Percentiles rank a stretch among this genome's conserved stretches.
These are phyloP conservation scores for Schizopygopsis malacanthus DNA, from an alignment of 2,797 vertebrate genomes.

Conservation along the genomic window DNA sequence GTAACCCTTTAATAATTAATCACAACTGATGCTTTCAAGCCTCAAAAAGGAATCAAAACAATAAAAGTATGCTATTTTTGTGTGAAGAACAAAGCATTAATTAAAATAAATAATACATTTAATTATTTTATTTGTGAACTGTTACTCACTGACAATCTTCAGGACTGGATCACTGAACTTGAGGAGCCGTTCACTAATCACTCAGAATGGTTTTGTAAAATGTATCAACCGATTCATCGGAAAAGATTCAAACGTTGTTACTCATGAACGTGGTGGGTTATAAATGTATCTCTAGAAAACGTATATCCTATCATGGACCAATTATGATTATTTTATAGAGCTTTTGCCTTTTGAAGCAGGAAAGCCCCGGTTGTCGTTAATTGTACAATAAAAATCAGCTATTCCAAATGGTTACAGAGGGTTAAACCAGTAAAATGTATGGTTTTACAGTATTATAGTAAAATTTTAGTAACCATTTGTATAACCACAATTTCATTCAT, in stretches of 20 bases:
- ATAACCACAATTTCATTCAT: too few species aligned
- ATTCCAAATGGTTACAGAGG: background rate
- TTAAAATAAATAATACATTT: too few species aligned
- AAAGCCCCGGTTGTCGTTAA: background rate
- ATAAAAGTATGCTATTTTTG: background rate
- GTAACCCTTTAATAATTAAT: background rate
- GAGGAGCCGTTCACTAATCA: background rate
- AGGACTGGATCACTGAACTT: background rate
- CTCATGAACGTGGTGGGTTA: background rate
- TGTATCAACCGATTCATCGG: background rate
- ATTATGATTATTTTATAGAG: background rate
- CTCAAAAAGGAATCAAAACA: background rate
- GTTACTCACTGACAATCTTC: background rate
- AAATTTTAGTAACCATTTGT: too few species aligned
- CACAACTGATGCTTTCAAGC: background rate
- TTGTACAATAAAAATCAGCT: background rate
- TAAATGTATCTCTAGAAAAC: too few species aligned
- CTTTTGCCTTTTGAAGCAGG: too few species aligned
- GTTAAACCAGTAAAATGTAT: background rate
- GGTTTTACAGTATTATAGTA: too few species aligned
- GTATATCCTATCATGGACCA: background rate
- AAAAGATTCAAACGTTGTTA: constrained; percentile 3
- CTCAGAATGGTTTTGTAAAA: background rate
- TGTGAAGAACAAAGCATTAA: background rate
- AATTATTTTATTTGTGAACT: too few species aligned